A percentile compares a stretch with the other conserved stretches of the same genome.
Evolutionary conservation across 1,140 invertebrate species (phyloP).

Genomic region (Solenopsis invicta): DNA sequence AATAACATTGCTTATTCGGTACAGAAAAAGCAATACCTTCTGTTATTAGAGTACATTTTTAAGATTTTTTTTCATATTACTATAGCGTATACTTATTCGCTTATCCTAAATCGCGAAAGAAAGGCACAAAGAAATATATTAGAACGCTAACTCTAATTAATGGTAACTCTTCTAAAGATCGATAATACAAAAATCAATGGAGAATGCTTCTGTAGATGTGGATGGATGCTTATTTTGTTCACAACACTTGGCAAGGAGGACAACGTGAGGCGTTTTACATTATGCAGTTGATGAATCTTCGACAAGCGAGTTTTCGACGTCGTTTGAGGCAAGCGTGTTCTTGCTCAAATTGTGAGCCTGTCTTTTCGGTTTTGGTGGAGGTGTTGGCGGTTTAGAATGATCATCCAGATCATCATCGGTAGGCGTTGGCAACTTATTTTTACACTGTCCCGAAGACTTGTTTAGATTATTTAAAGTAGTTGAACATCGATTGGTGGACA

Average conservation of each 20-base stretch:
- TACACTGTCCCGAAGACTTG: slow-evolving; percentile 66
- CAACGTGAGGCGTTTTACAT: slow-evolving; percentile 43
- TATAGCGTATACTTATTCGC: slow-evolving; percentile 21
- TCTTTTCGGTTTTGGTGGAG: slow-evolving; percentile 82
- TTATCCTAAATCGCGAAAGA: slow-evolving; percentile 53
- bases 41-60: background rate
- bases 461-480: slow-evolving; percentile 69
- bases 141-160: slow-evolving; percentile 42
- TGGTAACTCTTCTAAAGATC: slow-evolving; percentile 72
- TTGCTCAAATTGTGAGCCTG: slow-evolving; percentile 64
- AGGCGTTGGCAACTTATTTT: slow-evolving; percentile 73
- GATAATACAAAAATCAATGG: slow-evolving; percentile 56
- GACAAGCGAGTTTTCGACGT: slow-evolving; percentile 67
- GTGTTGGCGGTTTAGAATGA: slow-evolving; percentile 79
- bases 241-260: slow-evolving; percentile 52
- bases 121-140: slow-evolving; percentile 66
- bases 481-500: slow-evolving; percentile 71
- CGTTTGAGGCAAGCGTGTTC: slow-evolving; percentile 59
- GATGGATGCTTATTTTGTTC: slow-evolving; percentile 30
- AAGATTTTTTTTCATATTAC: background rate
- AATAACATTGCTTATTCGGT: slow-evolving; percentile 33
- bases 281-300: slow-evolving; percentile 77
- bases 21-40: slow-evolving; percentile 50
- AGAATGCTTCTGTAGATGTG: slow-evolving; percentile 28
- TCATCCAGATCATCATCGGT: slow-evolving; percentile 66